Evolutionary conservation across 2,888 invertebrate species (phyloP), one percentile per base, ranked within the genome.

Genomic region (Byasa hedistus): DNA sequence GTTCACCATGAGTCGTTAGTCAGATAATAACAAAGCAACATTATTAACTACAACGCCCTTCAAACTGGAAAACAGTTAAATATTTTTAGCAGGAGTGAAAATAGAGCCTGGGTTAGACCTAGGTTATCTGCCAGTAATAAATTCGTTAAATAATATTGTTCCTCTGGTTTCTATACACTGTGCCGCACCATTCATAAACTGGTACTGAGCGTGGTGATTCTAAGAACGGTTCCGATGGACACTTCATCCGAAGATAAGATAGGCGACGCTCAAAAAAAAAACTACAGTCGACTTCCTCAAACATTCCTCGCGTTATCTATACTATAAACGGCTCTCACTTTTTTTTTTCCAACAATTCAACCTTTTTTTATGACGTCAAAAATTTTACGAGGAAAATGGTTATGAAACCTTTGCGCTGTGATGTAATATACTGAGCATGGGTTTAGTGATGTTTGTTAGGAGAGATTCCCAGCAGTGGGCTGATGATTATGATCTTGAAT

Each of bases 191-290:
- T 61, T 61, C 61, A 54, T 61, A 61, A 54, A 59, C 51, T 22
- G 8, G 3, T 4, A 48, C 22, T 15, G 61, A 36, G 2, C 54
- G 21, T 19, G 61, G 15, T 12, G 54, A 12, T 61, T 61, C 61
- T 54, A 22, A 32, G 61, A 54, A 54, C 17, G 17, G 22, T 15
- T 5, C 59, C 17, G 24, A 22, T 27, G 32, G 22, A 59, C 22
- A 24, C n/a, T n/a, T n/a, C n/a, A n/a, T n/a, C n/a, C n/a, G n/a
- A n/a, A 54, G 61, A 61, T 61, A 61, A 61, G 60, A 61, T 54
- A 61, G 32, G n/a, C 32, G 21, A 5, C 48, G n/a, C 4, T 48
- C 10, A 32, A 61, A 61, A 61, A 51, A 51, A 19, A n/a, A 3
- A 51, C 19, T 19, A 15, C 22, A 7, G 32, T 10, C 7, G 32